Evolutionary conservation across 2,113 vertebrate species (phyloP).

Genomic region (Isichthys henryi): DNA sequence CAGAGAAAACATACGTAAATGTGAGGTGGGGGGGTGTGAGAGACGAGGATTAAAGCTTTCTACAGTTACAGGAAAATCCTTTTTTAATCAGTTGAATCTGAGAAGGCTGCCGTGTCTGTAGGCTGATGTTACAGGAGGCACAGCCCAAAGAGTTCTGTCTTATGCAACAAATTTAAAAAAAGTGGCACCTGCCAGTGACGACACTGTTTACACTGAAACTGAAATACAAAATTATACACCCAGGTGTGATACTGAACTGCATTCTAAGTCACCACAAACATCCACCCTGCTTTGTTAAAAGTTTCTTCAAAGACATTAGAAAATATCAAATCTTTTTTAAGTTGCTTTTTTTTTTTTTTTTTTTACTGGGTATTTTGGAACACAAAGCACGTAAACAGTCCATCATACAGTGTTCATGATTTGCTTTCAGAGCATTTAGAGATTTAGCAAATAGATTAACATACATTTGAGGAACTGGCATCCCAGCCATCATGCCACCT

Average conservation of each 20-base stretch:
- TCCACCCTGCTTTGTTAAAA: neutral
- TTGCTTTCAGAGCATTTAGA: neutral
- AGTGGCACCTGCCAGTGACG: neutral
- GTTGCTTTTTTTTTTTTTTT: neutral
- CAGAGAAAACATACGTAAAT: neutral
- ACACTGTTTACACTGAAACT: neutral
- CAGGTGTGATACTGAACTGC: neutral
- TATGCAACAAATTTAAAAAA: neutral
- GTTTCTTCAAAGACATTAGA: neutral
- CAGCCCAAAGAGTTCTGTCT: neutral
- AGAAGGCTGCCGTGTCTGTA: neutral
- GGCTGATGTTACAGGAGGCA: neutral
- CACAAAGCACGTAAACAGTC: neutral
- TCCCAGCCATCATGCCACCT: neutral
- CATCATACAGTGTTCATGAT: neutral
- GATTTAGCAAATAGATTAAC: neutral
- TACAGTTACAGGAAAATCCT: neutral
- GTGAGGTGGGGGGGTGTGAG: neutral
- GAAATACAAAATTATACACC: neutral
- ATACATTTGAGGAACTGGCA: neutral
- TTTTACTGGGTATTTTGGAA: neutral
- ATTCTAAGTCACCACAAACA: neutral
- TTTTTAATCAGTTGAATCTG: neutral
- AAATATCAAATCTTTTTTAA: neutral
- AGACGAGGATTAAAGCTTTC: conserved; percentile 1